phyloP scores from a whole-genome alignment of 2,797 vertebrate species.

The Sciurus carolinensis region DNA sequence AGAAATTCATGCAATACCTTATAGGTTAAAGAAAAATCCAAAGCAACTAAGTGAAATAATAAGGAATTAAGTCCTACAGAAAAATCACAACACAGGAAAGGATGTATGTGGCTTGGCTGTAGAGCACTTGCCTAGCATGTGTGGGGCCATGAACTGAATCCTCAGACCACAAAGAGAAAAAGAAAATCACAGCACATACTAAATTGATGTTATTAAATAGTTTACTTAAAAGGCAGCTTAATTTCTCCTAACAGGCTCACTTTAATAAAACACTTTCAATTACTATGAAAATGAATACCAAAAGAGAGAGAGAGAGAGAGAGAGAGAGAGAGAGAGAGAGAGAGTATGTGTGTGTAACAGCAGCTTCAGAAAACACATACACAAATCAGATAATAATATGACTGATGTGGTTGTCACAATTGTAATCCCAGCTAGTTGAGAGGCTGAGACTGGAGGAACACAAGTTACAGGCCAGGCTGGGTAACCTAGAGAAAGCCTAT shows the following conservation, averaged over 20 bases:
- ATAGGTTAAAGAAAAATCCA: constrained; percentile 37
- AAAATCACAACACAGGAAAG: not conserved
- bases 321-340: no score
- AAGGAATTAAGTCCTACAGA: not conserved
- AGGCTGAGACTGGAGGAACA: not conserved
- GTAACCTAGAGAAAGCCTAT: not conserved
- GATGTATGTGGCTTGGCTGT: not conserved
- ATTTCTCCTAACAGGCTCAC: constrained; percentile 41
- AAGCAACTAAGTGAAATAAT: constrained; percentile 6
- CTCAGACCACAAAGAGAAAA: not conserved
- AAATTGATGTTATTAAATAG: not conserved
- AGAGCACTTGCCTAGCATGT: no score
- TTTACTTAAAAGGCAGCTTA: constrained; percentile 22
- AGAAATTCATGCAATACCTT: not conserved
- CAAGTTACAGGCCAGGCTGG: not conserved
- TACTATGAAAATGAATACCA: constrained; percentile 38
- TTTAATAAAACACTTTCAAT: constrained; percentile 28
- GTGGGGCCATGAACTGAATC: not conserved
- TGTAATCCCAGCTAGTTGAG: not conserved
- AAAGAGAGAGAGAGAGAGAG: not conserved
- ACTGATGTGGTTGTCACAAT: not conserved
- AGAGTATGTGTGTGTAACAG: not conserved
- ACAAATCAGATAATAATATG: not conserved
- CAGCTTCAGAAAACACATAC: constrained; percentile 31
- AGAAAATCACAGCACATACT: not conserved